These are phyloP conservation scores for Sibirionetta formosa DNA, from an alignment of 2,797 vertebrate genomes.

Conservation along the genomic window DNA sequence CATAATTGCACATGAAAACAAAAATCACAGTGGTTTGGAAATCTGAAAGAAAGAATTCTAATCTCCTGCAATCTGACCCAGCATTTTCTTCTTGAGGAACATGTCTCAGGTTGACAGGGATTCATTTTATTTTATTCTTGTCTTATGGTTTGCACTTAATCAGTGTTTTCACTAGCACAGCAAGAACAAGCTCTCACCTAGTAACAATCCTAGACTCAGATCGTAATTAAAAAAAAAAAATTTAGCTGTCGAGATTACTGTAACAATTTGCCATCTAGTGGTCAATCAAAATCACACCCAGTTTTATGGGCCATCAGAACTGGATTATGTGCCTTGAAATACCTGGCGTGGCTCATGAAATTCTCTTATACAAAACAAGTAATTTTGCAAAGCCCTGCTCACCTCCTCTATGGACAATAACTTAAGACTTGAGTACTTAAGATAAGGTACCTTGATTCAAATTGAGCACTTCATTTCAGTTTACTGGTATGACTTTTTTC, in stretches of 20 bases:
- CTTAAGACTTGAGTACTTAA: not conserved
- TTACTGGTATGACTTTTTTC: fast-evolving
- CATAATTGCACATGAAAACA: not conserved
- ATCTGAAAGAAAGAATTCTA: not conserved
- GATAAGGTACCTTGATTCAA: not conserved
- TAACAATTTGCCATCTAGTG: slow-evolving; percentile 61
- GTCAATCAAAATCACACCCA: not conserved
- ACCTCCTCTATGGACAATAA: fast-evolving
- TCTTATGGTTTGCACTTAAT: not conserved
- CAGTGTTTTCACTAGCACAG: not conserved
- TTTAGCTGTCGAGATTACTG: fast-evolving
- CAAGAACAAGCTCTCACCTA: not conserved
- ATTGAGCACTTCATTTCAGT: fast-evolving
- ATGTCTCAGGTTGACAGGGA: not conserved
- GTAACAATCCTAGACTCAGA: fast-evolving
- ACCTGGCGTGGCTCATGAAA: fast-evolving
- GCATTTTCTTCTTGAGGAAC: not conserved
- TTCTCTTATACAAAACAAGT: not conserved
- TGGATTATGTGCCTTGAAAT: not conserved
- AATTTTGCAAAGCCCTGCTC: not conserved
- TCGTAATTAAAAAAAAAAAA: fast-evolving
- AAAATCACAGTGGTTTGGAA: not conserved
- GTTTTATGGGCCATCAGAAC: fast-evolving
- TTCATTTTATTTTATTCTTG: not conserved
- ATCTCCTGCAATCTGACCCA: not conserved